Percentiles rank a stretch among this genome's conserved stretches.
phyloP scores from a whole-genome alignment of 2,113 vertebrate species.

The Solea senegalensis region DNA sequence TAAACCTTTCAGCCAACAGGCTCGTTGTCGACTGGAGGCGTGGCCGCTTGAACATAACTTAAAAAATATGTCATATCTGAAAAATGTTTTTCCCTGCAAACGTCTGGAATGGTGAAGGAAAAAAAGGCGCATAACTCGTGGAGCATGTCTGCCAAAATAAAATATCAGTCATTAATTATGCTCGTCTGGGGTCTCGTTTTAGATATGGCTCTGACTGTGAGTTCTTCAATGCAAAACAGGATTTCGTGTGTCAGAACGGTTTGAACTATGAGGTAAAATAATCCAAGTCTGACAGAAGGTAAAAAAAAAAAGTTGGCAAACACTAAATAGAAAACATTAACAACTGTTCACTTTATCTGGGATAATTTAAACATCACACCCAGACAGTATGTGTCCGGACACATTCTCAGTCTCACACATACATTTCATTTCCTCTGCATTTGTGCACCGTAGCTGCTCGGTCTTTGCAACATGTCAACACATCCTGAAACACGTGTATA shows the following conservation, averaged over 20 bases:
- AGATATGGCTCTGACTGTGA: slow-evolving; percentile 19
- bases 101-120: slow-evolving; percentile 24
- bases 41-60: slow-evolving; percentile 10
- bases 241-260: not conserved
- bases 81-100: slow-evolving; percentile 38
- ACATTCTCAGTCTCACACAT: slow-evolving; percentile 7
- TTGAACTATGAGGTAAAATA: slow-evolving; percentile 6
- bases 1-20: too few species aligned
- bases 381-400: slow-evolving; percentile 13
- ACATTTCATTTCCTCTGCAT: slow-evolving; percentile 2
- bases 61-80: slow-evolving; percentile 32
- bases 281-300: slow-evolving; percentile 15
- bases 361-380: not conserved
- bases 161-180: slow-evolving; percentile 52
- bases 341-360: slow-evolving; percentile 13
- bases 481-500: not conserved
- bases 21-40: not conserved
- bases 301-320: slow-evolving; percentile 1
- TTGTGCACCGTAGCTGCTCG: slow-evolving; percentile 2
- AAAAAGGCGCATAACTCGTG: slow-evolving; percentile 37
- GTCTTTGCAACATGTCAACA: slow-evolving; percentile 15
- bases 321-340: not conserved
- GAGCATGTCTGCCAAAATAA: slow-evolving; percentile 35
- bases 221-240: slow-evolving; percentile 28
- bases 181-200: slow-evolving; percentile 25